Evolutionary conservation across 1,140 invertebrate genomes (phyloP).

Genomic region (Coenobita brevimanus): DNA sequence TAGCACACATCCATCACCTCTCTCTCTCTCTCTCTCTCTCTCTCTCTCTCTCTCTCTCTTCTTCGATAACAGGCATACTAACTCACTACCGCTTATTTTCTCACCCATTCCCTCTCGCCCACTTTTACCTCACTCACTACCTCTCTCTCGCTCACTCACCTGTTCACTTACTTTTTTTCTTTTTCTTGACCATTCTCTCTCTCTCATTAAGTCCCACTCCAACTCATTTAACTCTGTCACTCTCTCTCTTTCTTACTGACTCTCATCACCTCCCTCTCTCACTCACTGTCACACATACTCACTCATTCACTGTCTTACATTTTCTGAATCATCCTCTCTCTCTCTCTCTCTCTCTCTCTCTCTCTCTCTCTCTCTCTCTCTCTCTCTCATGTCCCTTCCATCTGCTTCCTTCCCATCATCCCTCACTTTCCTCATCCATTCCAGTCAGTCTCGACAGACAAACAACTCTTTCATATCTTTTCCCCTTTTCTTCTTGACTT

Average conservation of each 20-base stretch:
- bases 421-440: neutral
- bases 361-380: neutral
- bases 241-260: neutral
- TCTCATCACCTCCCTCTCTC: neutral
- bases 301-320: neutral
- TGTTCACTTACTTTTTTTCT: neutral
- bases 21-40: slow-evolving; percentile 14
- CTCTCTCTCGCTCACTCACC: no score
- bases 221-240: neutral
- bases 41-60: neutral
- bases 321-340: neutral
- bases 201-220: neutral
- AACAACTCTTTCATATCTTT: no score
- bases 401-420: neutral
- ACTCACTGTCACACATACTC: neutral
- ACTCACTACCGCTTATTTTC: neutral
- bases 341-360: neutral
- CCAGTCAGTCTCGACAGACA: neutral
- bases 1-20: neutral
- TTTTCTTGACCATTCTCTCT: neutral
- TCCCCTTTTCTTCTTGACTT: no score
- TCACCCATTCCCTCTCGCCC: neutral
- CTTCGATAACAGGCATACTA: neutral
- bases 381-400: neutral
- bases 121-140: neutral